Conservation (phyloP, 30 jellyfish, hydroid and myxozoan species). For the Pelagia noctiluca region DNA sequence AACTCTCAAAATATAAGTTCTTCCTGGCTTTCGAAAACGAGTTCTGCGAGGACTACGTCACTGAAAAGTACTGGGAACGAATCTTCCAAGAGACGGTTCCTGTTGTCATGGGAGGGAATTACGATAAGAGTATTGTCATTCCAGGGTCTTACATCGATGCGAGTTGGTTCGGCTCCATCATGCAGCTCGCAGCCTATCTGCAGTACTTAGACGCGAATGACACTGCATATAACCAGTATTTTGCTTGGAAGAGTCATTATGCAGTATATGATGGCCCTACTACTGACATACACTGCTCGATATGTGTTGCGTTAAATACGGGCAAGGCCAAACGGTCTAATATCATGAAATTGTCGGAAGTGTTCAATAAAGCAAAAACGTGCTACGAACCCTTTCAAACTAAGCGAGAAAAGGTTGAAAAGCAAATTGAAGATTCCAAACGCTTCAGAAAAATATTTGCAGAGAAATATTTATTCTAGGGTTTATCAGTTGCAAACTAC, state of each 20-base stretch:
- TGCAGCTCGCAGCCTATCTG: constrained; percentile 79
- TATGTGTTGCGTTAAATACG: constrained; percentile 67
- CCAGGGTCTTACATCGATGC: constrained; percentile 94
- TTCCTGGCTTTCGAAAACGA: no score
- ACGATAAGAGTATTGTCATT: constrained; percentile 52
- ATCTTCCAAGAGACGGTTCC: constrained; percentile 66
- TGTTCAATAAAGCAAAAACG: background rate
- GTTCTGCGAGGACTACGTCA: constrained; percentile 76
- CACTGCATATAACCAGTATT: constrained; percentile 74
- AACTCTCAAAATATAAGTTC: no score
- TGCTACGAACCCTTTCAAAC: background rate
- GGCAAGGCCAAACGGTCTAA: background rate
- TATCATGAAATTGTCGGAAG: background rate
- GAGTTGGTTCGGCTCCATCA: constrained; percentile 60
- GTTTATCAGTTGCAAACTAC: no score
- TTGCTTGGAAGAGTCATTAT: constrained; percentile 61
- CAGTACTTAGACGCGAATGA: constrained; percentile 73
- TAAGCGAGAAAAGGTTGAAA: background rate
- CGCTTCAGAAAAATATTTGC: no score
- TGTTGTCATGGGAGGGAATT: constrained; percentile 86
- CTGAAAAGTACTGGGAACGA: constrained; percentile 83
- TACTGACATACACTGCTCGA: constrained; percentile 31
- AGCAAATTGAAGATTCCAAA: background rate
- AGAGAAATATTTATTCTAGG: no score
- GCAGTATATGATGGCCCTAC: constrained; percentile 23